Conservation (phyloP, 2,113 vertebrate genomes). For the Shinisaurus crocodilurus region DNA sequence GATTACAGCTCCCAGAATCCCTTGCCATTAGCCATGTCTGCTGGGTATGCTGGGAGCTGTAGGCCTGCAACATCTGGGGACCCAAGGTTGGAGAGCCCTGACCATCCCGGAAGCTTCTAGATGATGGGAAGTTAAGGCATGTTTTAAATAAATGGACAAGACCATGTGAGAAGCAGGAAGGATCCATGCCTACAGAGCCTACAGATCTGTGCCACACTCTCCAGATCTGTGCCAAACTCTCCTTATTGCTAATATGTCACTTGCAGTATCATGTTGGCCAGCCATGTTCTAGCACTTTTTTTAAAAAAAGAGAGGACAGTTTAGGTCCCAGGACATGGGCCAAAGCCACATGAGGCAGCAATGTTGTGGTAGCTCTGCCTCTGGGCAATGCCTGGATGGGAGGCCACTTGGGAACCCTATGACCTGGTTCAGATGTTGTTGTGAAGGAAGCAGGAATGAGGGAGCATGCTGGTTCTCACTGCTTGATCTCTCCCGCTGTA, state of each 20-base stretch:
- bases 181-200: not conserved
- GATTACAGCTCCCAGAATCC: too few species aligned
- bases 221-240: not conserved
- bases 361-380: not conserved
- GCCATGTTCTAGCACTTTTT: not conserved
- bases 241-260: not conserved
- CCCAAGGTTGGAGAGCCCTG: too few species aligned
- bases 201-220: not conserved
- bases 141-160: too few species aligned
- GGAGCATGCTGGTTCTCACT: too few species aligned
- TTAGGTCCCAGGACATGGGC: not conserved
- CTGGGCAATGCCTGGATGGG: not conserved
- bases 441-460: too few species aligned
- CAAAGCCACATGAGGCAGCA: not conserved
- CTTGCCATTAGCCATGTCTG: too few species aligned
- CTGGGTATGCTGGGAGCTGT: too few species aligned
- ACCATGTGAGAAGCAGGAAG: not conserved
- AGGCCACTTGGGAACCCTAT: not conserved
- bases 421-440: not conserved
- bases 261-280: not conserved
- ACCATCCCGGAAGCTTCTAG: too few species aligned
- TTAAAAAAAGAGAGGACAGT: not conserved
- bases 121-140: too few species aligned
- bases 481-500: too few species aligned
- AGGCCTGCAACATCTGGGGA: too few species aligned